Conservation (phyloP, 2,113 vertebrate genomes). For the Rhagologus leucostigma region DNA sequence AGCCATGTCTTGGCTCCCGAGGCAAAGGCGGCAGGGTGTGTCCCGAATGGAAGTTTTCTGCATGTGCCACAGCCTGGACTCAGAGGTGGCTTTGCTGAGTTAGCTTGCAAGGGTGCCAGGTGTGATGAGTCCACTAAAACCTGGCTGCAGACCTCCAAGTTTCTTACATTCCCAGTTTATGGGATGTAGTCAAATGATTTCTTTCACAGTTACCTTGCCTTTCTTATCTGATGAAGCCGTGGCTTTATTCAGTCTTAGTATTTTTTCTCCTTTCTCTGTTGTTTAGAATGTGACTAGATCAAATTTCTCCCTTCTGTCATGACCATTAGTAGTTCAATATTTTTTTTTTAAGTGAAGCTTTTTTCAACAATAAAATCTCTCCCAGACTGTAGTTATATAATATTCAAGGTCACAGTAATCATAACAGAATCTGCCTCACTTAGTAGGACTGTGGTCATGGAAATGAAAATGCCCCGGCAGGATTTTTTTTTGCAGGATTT, state of each 20-base stretch:
- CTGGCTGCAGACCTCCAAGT: neutral
- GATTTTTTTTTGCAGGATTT: neutral
- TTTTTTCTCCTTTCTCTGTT: conserved; percentile 8
- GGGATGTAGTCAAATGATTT: neutral
- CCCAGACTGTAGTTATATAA: conserved; percentile 16
- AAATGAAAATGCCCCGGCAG: neutral
- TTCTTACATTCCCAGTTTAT: neutral
- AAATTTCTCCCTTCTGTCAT: conserved; percentile 27
- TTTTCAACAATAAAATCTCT: neutral
- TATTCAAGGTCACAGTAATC: conserved; percentile 1
- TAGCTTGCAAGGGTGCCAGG: neutral
- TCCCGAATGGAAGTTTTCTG: neutral
- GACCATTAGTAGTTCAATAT: neutral
- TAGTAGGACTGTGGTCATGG: neutral
- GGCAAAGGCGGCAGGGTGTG: neutral
- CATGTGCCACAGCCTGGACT: neutral
- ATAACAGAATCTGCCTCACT: neutral
- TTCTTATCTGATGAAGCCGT: neutral
- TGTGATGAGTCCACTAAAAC: neutral
- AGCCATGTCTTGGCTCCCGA: rapidly evolving
- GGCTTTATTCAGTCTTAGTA: neutral
- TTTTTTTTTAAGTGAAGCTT: neutral
- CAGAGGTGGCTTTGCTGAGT: neutral
- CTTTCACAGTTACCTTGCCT: neutral
- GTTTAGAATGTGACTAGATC: conserved; percentile 7